Percentiles rank a stretch among this genome's conserved stretches.
phyloP scores from a whole-genome alignment of 2,113 vertebrate genomes.

The Clupea harengus region DNA sequence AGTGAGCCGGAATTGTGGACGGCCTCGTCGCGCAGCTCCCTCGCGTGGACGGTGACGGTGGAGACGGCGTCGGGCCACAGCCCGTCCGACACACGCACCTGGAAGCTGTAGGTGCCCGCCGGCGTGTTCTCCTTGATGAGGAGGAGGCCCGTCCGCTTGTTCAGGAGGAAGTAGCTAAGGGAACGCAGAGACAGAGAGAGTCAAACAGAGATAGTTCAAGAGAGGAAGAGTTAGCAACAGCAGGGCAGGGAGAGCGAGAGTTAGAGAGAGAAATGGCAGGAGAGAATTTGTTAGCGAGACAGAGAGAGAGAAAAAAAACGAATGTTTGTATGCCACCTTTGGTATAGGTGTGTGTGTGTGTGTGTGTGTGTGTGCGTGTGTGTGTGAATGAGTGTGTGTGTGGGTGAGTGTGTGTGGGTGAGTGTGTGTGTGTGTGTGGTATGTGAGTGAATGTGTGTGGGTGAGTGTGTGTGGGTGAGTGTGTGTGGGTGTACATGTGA shows the following conservation, averaged over 20 bases:
- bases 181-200: conserved; percentile 34
- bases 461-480: too few species aligned
- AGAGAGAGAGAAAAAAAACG: not conserved
- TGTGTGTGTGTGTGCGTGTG: too few species aligned
- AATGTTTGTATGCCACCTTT: too few species aligned
- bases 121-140: conserved; percentile 80
- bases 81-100: conserved; percentile 82
- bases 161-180: conserved; percentile 80
- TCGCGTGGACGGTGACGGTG: conserved; percentile 75
- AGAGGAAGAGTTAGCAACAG: conserved; percentile 14
- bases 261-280: not conserved
- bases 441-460: too few species aligned
- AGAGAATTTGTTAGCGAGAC: not conserved
- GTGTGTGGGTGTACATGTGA: too few species aligned
- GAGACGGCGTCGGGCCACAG: conserved; percentile 84
- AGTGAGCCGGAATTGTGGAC: conserved; percentile 80
- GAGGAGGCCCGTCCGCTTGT: conserved; percentile 82
- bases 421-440: too few species aligned
- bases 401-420: too few species aligned
- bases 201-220: conserved; percentile 19
- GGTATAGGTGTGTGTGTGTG: too few species aligned
- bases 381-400: too few species aligned
- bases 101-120: conserved; percentile 76
- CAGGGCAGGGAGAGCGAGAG: conserved; percentile 32
- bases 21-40: conserved; percentile 78